Base-by-base conservation (phyloP, 2,113 vertebrate genomes). In the Centropristis striata region DNA sequence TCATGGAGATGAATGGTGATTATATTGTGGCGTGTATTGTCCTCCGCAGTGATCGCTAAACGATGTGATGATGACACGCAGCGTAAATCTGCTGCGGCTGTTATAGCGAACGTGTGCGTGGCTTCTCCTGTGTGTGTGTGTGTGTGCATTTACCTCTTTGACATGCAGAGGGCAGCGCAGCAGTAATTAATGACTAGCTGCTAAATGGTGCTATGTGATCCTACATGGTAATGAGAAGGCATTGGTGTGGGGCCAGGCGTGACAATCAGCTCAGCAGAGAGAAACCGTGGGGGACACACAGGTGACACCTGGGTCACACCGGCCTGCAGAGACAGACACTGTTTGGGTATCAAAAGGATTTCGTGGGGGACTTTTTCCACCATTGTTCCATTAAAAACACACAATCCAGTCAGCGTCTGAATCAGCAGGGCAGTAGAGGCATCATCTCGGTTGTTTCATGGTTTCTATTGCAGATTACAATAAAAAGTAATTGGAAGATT, bases 151-250 rank as follows among this genome's bases (percentile, higher is more conserved):
- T 80, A 80, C 68, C 64, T 90, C 75, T 82, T 93, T 92, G 86
- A 87, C 84, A 90, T 90, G 88, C 93, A 81, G 64, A 85, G 69
- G 74, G 85, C 85, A 85, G 66, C 75, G 36, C 74, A 82, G 85
- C 90, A 84, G 86, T 94, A 95, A 94, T 94, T 94, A 95, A 95
- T 93, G 93, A 90, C 75, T 82, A 72, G 88, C 88, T 89, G 92
- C 90, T 92, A 93, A 94, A 92, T 85, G 88, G 91, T 83, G 90
- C 83, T 79, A 76, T 92, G 92, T 87, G 91, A 94, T 94, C 80
- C 85, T 81, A 88, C 85, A 80, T 86, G 87, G 86, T 94, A 93
- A 95, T 94, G 94, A 94, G 90, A 92, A 91, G 71, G 69, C 83
- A 73, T 70, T 73, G 87, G 86, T 89, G 87, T 82, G 86, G 79